Conservation (phyloP, 2,888 invertebrate genomes). For the Drosophila trichaetosa region DNA sequence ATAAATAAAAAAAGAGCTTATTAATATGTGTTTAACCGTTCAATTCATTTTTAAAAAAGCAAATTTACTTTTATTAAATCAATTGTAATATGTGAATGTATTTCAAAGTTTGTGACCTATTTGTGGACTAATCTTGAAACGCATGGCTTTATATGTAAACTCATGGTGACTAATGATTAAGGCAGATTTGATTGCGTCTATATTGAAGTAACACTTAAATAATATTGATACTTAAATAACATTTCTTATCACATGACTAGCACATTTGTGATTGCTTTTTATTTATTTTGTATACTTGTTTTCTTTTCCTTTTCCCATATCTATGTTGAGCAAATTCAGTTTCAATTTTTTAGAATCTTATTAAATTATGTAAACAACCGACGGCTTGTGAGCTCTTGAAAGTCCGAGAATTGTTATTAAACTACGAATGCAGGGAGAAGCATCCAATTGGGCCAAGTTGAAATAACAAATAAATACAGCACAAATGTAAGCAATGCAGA, state of each 20-base stretch:
- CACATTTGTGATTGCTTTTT: background rate
- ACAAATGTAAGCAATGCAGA: conserved; percentile 25
- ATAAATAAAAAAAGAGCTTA: too few relatives aligned
- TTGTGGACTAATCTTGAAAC: background rate
- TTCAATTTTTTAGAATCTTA: background rate
- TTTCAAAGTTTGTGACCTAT: background rate
- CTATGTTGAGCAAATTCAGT: background rate
- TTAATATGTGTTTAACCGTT: too few relatives aligned
- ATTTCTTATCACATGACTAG: background rate
- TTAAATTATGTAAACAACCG: conserved; percentile 9
- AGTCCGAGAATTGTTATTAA: conserved; percentile 3
- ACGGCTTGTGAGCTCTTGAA: background rate
- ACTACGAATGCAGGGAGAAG: conserved; percentile 1
- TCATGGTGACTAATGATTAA: background rate
- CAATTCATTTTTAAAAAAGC: background rate
- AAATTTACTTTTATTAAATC: background rate
- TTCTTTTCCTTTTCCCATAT: background rate
- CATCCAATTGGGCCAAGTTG: conserved; percentile 33
- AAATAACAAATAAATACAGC: conserved; percentile 36
- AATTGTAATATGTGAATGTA: too few relatives aligned
- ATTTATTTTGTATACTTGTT: background rate
- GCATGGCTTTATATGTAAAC: background rate
- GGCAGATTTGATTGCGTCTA: background rate
- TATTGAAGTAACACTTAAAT: background rate
- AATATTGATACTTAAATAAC: background rate